Base-by-base conservation (phyloP, 1,140 invertebrate species). In the Tenebrio molitor region DNA sequence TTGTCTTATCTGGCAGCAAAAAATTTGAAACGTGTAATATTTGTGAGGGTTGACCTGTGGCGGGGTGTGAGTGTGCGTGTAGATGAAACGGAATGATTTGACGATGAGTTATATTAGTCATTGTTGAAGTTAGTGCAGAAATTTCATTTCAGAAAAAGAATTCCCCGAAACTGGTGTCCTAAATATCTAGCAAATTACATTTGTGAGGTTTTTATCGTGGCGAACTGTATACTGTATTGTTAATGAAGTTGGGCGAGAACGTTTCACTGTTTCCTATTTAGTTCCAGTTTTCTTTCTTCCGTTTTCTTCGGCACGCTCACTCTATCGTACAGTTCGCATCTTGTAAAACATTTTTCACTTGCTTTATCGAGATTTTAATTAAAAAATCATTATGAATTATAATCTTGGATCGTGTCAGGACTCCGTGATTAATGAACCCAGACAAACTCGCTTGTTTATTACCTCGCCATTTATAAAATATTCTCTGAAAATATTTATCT, bases 301-400 rank as follows among this genome's bases (percentile, higher is more conserved):
- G 41, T 66, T 67, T 67, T 65, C 44, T 42, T 29, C 44, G 34
- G 41, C 66, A 63, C 58, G 58, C 72, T 62, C 64, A 71, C 74
- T 78, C 74, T 78, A 75, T 78, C 69, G 71, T 75, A 75, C 75
- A 63, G 63, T 76, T 77, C 71, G 69, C 75, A 77, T 72, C 75
- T 74, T 76, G 74, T 66, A 75, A 4, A 50, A 65, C 75, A 78
- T 78, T 78, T 78, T 77, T 78, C 77, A 78, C 72, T 72, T 58
- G 72, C 36, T 67, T 73, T 78, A 78, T 78, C 75, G 46, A 42
- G 50, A 50, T 42, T 76, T 77, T 78, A 78, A 78, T 78, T 78
- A 78, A 78, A 78, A 76, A 77, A 76, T 78, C 77, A 75, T 78
- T 78, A 78, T 77, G 75, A 78, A 78, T 78, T 78, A 77, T 77